Base-by-base conservation (phyloP, 2,888 invertebrate genomes). In the Drosophila niveifrons region DNA sequence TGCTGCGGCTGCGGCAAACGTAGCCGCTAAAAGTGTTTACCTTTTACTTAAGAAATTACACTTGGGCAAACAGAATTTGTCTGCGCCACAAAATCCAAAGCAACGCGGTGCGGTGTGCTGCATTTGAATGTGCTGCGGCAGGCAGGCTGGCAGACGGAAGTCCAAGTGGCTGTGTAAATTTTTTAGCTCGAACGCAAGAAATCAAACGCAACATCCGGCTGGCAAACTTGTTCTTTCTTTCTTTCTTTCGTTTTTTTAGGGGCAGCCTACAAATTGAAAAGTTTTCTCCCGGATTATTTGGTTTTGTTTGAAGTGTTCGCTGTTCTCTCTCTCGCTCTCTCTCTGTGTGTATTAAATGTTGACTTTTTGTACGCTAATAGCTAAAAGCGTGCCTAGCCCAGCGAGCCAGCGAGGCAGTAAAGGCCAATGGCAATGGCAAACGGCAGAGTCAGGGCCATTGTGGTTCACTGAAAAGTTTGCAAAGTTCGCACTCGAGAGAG, bases 21-120 rank as follows among this genome's bases (percentile, higher is more conserved):
- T 47, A 51, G 75, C 67, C 82, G 84, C 81, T 85, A 89, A 88
- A 90, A 90, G 89, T 90, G 90, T 90, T 90, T 90, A 90, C 90
- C 81, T 90, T 90, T 90, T 84, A 90, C 90, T 90, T 86, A 90
- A 89, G 87, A 88, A 90, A 90, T 90, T 90, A 90, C 87, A 85
- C 90, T 89, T 88, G 76, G 75, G 89, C 84, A 90, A 90, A 90
- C 82, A 90, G 85, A 81, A 85, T 81, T 79, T 82, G 88, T 80
- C 78, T 87, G 75, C 69, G 59, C 56, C 44, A 48, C 58, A 64
- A 53, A 58, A 58, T 59, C 23, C 23, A 4, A 23, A 23, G 64
- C 18, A 56, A 58, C 6, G 18, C 13, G 10, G 43, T 51, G 52
- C n/a, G 65, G 39, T 56, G 52, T 10, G 56, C 29, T 56, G 57